Base-by-base conservation (phyloP, 2,888 invertebrate genomes). In the Eilema depressum region DNA sequence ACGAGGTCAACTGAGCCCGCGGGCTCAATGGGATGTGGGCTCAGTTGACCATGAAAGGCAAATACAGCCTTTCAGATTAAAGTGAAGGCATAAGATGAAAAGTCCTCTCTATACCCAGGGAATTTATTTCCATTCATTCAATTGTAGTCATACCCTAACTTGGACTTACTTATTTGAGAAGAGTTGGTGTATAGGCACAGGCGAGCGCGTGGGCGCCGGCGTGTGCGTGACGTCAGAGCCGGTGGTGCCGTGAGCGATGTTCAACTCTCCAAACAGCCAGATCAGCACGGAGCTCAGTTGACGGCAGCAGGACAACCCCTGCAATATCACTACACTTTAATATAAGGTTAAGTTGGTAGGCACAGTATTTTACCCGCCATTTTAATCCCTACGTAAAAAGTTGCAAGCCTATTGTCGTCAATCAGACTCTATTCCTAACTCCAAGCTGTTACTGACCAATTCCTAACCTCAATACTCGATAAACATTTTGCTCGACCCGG, bases 231-330 rank as follows among this genome's bases (percentile, higher is more conserved):
- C 53, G 57, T 70, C 76, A 66, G 81, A 47, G 71, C 74, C 64
- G 26, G 78, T 67, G 71, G 69, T 71, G 65, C 77, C 75, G 67
- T 70, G 74, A 47, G 82, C 85, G 60, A 77, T 87, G 75, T 88
- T 83, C 79, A 94, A 85, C 88, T 95, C 95, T 23, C 93, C 95
- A 80, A 96, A 96, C 77, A 96, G 82, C 86, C 96, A 96, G 59
- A 96, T 93, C 68, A 96, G 92, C 62, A 96, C 94, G 12, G 96
- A 96, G 72, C 96, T 96, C 76, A 96, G 90, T 84, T 96, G 96
- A 3, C 96, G 95, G 71, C 96, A 96, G 85, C 96, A 96, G 20
- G 96, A 96, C 37, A 96, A 85, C 7, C 96, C 96, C 91, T 96
- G 87, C 4, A 60, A 60, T 7, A 59, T 14, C 12, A 28, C 1